Percentiles rank a stretch among this genome's conserved stretches.
These are phyloP conservation scores for Myodes glareolus DNA, from an alignment of 2,113 vertebrate species.

Conservation along the genomic window DNA sequence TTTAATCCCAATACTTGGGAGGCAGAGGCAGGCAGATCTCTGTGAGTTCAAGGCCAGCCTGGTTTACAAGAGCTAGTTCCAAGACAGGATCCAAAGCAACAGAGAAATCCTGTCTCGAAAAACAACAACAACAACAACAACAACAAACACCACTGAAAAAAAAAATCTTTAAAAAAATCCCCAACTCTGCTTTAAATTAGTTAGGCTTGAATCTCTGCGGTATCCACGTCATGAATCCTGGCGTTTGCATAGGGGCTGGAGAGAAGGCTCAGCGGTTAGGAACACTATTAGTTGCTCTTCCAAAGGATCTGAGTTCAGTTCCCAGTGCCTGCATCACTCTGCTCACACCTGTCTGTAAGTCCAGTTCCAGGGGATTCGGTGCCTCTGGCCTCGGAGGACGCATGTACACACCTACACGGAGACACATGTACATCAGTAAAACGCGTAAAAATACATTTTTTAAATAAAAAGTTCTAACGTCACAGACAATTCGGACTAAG, in stretches of 20 bases:
- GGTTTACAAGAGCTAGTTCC: too few relatives aligned
- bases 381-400: background rate
- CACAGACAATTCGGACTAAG: background rate
- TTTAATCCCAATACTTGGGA: too few relatives aligned
- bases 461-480: background rate
- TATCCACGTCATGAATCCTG: background rate
- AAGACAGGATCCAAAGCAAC: too few relatives aligned
- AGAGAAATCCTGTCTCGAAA: too few relatives aligned
- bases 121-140: too few relatives aligned
- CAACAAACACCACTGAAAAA: too few relatives aligned
- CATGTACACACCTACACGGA: background rate
- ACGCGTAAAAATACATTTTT: background rate
- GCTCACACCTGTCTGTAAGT: background rate
- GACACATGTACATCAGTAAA: background rate
- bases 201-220: background rate
- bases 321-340: background rate
- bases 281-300: background rate
- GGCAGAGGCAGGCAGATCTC: too few relatives aligned
- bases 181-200: background rate
- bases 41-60: too few relatives aligned
- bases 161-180: background rate
- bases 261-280: background rate
- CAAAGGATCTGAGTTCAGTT: background rate
- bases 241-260: background rate
- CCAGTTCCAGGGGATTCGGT: background rate